A percentile compares a stretch with the other conserved stretches of the same genome.
Conservation (phyloP, 2,113 vertebrate genomes). For the Ochotona princeps region DNA sequence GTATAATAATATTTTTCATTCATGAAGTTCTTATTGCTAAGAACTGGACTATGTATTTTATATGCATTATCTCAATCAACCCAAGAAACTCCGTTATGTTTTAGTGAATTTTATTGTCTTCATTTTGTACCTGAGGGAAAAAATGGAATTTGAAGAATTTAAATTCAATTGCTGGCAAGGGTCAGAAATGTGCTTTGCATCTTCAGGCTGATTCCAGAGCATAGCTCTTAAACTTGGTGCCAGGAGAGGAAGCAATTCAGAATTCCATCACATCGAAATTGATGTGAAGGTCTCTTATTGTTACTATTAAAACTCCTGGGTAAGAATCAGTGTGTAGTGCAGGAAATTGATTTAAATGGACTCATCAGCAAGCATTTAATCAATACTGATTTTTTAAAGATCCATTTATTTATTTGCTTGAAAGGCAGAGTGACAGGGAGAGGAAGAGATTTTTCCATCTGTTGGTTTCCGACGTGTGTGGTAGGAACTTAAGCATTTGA, state of each 20-base stretch:
- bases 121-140: background rate
- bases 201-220: background rate
- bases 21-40: background rate
- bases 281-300: background rate
- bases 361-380: constrained; percentile 23
- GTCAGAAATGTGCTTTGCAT: background rate
- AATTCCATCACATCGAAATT: background rate
- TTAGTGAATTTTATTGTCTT: constrained; percentile 14
- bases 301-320: constrained; percentile 21
- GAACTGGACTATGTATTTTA: background rate
- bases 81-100: background rate
- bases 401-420: too few relatives aligned
- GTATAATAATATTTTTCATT: background rate
- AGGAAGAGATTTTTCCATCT: too few relatives aligned
- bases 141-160: constrained; percentile 10
- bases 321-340: background rate
- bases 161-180: constrained; percentile 14
- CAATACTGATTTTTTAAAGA: background rate
- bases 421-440: too few relatives aligned
- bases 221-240: background rate
- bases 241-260: background rate
- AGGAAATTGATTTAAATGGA: background rate
- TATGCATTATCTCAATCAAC: background rate
- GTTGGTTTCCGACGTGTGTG: too few relatives aligned
- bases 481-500: too few relatives aligned